Percentiles rank a stretch among this genome's conserved stretches.
These are phyloP conservation scores for Corydoras maculifer DNA, from an alignment of 2,113 vertebrate genomes.

Conservation along the genomic window DNA sequence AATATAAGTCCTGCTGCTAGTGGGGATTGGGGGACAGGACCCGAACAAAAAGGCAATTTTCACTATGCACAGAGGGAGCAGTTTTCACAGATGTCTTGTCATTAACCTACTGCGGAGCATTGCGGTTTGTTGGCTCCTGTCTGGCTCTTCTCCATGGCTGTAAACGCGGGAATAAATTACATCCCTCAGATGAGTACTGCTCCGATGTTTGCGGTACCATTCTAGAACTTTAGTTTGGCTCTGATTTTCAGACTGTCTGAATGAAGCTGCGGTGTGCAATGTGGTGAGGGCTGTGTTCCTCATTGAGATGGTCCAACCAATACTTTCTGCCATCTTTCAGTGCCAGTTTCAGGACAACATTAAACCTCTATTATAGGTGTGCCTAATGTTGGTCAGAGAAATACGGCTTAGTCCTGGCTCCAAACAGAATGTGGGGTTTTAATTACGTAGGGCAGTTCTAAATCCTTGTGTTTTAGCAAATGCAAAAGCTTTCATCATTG, in stretches of 20 bases:
- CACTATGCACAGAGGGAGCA: not conserved
- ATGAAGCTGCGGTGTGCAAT: not conserved
- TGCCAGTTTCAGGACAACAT: constrained; percentile 6
- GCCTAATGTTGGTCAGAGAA: constrained; percentile 9
- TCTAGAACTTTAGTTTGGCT: constrained; percentile 52
- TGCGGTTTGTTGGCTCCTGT: constrained; percentile 44
- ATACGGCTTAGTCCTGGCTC: not conserved
- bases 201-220: constrained; percentile 29
- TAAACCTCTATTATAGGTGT: constrained; percentile 16
- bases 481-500: not conserved
- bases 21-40: not conserved
- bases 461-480: not conserved
- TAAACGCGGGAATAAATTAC: constrained; percentile 60
- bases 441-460: not conserved
- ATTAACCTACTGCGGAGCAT: constrained; percentile 48
- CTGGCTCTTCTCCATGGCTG: constrained; percentile 53
- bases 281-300: constrained; percentile 18
- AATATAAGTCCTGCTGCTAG: not conserved
- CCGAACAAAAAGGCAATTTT: constrained; percentile 13
- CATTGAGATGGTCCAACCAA: constrained; percentile 24
- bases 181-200: constrained; percentile 47
- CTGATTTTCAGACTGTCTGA: constrained; percentile 43
- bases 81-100: constrained; percentile 47
- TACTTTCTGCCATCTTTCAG: constrained; percentile 6
- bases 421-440: not conserved